Base-by-base conservation (phyloP, 2,113 vertebrate species). In the Alouatta palliata region DNA sequence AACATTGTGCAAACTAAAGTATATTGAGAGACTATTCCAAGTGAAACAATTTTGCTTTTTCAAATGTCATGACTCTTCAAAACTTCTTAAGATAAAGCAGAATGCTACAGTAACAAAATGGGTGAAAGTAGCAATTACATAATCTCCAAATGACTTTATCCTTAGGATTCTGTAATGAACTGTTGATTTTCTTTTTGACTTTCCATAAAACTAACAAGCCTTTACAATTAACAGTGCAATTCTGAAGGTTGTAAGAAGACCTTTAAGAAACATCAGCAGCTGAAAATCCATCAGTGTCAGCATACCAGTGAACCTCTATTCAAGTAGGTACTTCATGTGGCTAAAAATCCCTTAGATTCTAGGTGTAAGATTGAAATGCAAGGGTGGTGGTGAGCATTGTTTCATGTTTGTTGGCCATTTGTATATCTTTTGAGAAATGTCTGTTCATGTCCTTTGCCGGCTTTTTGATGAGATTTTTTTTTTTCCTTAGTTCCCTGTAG, bases 191-290 rank as follows among this genome's bases (percentile, higher is more conserved):
- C 80, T 68, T 19, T 84, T 84, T 40, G 37, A 16, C 89, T 85
- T 86, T 98, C 56, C 37, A 90, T 20, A 61, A 95, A 75, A 68
- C 82, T 95, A 93, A 97, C 16, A 94, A 25, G 85, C 75, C 97
- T 98, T 95, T 84, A 9, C 77, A 64, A 64, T 64, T 75, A 75
- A 96, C 96, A 99, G 99, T 99, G 99, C 56, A 91, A 98, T 93
- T 98, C 99, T 95, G 97, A 98, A 91, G 99, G 98, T 40, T 99
- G 99, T 97, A 96, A 95, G 64, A 98, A 99, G 93, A 96, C 98
- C 73, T 99, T 99, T 97, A 99, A 80, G 96, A 99, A 99, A 93
- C 99, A 99, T 95, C 99, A 99, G 66, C 99, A 99, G 88, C 99
- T 99, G 84, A 99, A 99, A 96, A 95, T 98, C 64, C 99, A 99